Evolutionary conservation across 2,113 vertebrate species (phyloP).

Genomic region (Macrotis lagotis): DNA sequence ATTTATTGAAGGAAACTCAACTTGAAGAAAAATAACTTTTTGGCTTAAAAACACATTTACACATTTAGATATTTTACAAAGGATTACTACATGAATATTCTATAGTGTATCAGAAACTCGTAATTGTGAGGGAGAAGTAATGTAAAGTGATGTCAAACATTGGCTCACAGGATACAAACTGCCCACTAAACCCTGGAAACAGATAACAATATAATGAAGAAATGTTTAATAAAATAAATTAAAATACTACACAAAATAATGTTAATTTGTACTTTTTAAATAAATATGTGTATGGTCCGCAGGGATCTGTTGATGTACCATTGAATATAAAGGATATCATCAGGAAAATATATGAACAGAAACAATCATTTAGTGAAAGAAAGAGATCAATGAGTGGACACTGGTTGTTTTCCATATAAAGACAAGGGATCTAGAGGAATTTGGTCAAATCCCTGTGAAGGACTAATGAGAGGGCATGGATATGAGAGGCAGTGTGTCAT

Average conservation of each 20-base stretch:
- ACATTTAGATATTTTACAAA: background rate
- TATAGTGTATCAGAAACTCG: background rate
- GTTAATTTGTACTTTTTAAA: background rate
- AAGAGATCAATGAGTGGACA: background rate
- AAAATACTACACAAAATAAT: background rate
- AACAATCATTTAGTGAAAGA: background rate
- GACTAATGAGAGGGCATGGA: too few relatives aligned
- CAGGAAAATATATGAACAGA: background rate
- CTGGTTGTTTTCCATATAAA: background rate
- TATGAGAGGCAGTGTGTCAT: too few relatives aligned
- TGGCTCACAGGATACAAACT: background rate
- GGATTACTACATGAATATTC: background rate
- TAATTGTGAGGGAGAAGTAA: background rate
- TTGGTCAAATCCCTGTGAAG: background rate
- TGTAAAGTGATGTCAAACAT: background rate
- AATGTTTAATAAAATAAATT: background rate
- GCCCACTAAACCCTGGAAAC: background rate
- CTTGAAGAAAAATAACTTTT: background rate
- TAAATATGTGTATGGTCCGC: background rate
- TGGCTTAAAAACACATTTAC: slow-evolving; percentile 23
- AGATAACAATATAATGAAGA: background rate
- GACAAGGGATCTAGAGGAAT: background rate
- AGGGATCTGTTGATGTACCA: background rate
- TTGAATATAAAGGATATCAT: background rate
- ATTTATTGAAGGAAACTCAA: slow-evolving; percentile 46